Evolutionary conservation across 2,888 invertebrate species (phyloP), one percentile per base, ranked within the genome.

Genomic region (Sycophila texana): DNA sequence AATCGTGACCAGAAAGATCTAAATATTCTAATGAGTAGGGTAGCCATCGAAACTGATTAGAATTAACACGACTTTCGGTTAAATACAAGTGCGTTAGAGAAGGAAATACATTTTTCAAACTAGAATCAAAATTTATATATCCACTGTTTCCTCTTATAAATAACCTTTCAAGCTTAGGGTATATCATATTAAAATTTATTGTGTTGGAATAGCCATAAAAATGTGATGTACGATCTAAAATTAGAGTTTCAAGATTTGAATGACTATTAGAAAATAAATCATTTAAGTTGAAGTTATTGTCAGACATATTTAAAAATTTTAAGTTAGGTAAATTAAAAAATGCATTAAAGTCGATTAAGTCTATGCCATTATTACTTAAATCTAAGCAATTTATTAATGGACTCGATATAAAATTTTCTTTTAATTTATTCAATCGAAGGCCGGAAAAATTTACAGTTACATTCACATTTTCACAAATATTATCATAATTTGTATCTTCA

Each of bases 291-390:
- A 70, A 58, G 10, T 5, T 0, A 57, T 74, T 79, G 13, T 18
- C 2, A 5, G 12, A 14, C 18, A 79, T 20, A 51, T 79, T 49
- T n/a, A 79, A 57, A 79, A 74, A 79, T 70, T 57, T 70, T 39
- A 79, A 70, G 51, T 70, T 70, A 10, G 79, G 79, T 51, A 79
- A 70, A 65, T 58, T 65, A 0, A 14, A 7, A 30, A 79, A 79
- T n/a, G 79, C 68, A 4, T 70, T 57, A 14, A 0, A 0, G 39
- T 55, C 14, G 7, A 79, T 20, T 0, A 4, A 5, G 0, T 20
- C 0, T 70, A 79, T 63, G 3, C 22, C 0, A 57, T 70, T 68
- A 0, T 14, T 20, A 18, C 49, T 65, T 5, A 74, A 18, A 49
- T 70, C 51, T 51, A 79, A 51, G 49, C 79, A 74, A 3, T 16